Evolutionary conservation across 2,797 vertebrate genomes (phyloP), one percentile per base, ranked within the genome.

Genomic region (Tangara arthus): DNA sequence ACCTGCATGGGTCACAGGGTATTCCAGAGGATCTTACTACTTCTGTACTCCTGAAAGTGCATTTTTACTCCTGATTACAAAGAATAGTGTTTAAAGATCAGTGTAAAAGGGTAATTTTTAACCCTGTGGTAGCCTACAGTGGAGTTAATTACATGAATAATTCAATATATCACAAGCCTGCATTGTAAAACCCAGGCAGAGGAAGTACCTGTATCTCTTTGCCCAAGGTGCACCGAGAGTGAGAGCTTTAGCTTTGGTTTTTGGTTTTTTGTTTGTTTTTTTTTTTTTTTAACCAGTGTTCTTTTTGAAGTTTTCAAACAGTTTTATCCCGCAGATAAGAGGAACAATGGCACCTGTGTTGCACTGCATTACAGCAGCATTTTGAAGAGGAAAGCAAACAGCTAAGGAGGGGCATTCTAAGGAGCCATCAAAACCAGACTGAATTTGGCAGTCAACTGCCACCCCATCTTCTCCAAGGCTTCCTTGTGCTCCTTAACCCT

Each of bases 261-360:
- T 85, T 39, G 18, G 3, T 5, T 7, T 5, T 7, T n/a, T n/a
- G n/a, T n/a, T n/a, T n/a, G n/a, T n/a, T 35, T 42, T 23, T 8
- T 21, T 32, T 34, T 34, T 83, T 86, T 89, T 82, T 41, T 15
- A 85, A 79, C 76, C 72, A 68, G n/a, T 83, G 71, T 42, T 78
- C 94, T 94, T 92, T 96, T 94, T 94, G 94, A 97, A 96, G 94
- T 94, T 89, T 93, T 87, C 93, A 89, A 94, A 88, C 70, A 83
- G 79, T 83, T 95, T 89, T 95, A 91, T 87, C 92, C 91, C 56
- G n/a, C 32, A 90, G 95, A 93, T 95, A 89, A 88, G 69, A 81
- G 76, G 82, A 96, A 95, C 93, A 95, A 95, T 95, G 76, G 69
- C 87, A 95, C 84, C 95, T 93, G 82, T 97, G 94, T 96, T 93